Evolutionary conservation across 1,140 invertebrate genomes (phyloP), one percentile per base, ranked within the genome.

Genomic region (Agraylea sexmaculata): DNA sequence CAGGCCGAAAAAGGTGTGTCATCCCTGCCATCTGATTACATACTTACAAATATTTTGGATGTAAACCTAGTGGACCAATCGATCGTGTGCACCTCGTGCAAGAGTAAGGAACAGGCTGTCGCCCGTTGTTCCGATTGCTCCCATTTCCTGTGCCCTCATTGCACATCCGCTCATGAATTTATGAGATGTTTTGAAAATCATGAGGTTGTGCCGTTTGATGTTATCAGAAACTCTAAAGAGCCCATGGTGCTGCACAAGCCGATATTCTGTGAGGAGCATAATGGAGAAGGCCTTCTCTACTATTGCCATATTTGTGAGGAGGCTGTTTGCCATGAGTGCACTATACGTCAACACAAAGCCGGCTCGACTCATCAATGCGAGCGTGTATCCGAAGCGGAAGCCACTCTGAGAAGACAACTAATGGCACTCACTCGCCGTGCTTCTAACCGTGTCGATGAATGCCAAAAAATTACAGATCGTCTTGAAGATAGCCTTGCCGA

Each of bases 111-210:
- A 59, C 77, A 80, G 54, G 90, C 91, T 11, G 82, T 93, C 11
- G 89, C 89, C 11, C 77, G 87, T 40, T 94, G 91, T 63, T 83
- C 79, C 45, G 87, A 92, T 58, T 95, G 90, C 64, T 87, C 87
- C 50, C 91, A 90, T 65, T 87, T 91, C 56, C 70, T 95, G 11
- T 94, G 91, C 65, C 77, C 79, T 15, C 87, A 89, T 57, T 96
- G 91, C 65, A 87, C 92, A 46, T 87, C 83, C 18, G 91, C 90
- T 31, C 91, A 96, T 63, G 81, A 89, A 58, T 84, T 81, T 51
- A 94, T 95, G 89, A 73, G 87, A 31, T 91, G 88, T 62, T 93
- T 93, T 60, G 88, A 93, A 61, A 87, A 84, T 51, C 90, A 94
- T 51, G 72, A 85, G 56, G 87, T 91, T 12, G 75, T 91, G 28